Conservation (phyloP, 2,113 vertebrate species). For the Struthidea cinerea region DNA sequence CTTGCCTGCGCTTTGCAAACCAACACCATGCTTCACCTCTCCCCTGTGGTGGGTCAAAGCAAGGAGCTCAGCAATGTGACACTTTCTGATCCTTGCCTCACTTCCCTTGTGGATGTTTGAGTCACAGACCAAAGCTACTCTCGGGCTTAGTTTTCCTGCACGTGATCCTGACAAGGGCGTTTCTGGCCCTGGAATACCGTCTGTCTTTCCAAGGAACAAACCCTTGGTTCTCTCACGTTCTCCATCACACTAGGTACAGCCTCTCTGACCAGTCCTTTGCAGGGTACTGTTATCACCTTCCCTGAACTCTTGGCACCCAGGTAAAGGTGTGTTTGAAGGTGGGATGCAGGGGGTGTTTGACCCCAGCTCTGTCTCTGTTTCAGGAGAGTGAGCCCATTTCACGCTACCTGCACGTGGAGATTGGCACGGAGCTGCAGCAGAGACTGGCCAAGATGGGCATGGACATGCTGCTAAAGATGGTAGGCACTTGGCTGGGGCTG, state of each 20-base stretch:
- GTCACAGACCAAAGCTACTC: background rate
- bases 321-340: background rate
- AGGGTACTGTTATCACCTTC: background rate
- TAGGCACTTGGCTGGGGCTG: conserved; percentile 52
- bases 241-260: background rate
- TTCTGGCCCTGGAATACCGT: background rate
- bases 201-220: background rate
- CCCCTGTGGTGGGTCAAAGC: background rate
- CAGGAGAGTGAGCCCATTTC: conserved; percentile 93
- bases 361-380: background rate
- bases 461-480: conserved; percentile 93
- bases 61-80: background rate
- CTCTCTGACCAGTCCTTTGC: background rate
- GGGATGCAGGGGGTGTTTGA: background rate
- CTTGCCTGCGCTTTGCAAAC: background rate
- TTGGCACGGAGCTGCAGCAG: conserved; percentile 76
- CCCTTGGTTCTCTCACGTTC: background rate
- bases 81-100: background rate
- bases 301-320: background rate
- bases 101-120: background rate
- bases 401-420: conserved; percentile 74
- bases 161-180: background rate
- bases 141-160: background rate
- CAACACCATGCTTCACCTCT: background rate
- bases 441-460: conserved; percentile 89